Conservation (phyloP, 1,140 invertebrate genomes). For the Pseudobourletiella spinata region DNA sequence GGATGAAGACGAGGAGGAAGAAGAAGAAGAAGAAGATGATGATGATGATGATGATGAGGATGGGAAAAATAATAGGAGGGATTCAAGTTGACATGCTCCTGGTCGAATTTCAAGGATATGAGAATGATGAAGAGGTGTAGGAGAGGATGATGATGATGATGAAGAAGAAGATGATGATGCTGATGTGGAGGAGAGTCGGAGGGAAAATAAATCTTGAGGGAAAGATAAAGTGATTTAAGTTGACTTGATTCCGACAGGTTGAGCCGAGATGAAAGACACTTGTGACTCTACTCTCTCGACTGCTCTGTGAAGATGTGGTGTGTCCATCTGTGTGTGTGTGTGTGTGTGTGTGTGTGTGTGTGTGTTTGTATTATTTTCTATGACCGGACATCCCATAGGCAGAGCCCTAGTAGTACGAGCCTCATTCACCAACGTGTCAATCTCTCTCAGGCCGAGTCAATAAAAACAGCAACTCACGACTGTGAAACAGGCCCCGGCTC, state of each 20-base stretch:
- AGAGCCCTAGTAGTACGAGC: too few relatives aligned
- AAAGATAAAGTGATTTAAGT: constrained; percentile 18
- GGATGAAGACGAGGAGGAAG: too few relatives aligned
- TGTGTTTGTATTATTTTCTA: too few relatives aligned
- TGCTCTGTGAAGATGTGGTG: too few relatives aligned
- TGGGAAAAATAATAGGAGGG: background rate
- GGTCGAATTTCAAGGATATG: background rate
- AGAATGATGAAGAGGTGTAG: too few relatives aligned
- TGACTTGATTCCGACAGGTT: constrained; percentile 19
- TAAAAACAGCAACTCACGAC: constrained; percentile 8
- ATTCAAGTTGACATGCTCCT: background rate
- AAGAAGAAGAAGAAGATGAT: too few relatives aligned
- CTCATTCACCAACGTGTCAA: constrained; percentile 16
- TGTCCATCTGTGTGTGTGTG: too few relatives aligned
- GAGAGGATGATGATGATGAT: too few relatives aligned
- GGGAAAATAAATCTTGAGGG: constrained; percentile 9
- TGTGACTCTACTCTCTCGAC: constrained; percentile 3
- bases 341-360: too few relatives aligned
- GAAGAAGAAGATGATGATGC: background rate
- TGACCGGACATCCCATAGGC: too few relatives aligned
- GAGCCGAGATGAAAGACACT: constrained; percentile 11
- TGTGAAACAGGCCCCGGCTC: background rate
- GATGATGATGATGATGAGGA: too few relatives aligned
- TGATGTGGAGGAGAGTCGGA: background rate
- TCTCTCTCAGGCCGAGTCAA: background rate